phyloP scores from a whole-genome alignment of 2,797 vertebrate genomes.

The Menidia menidia region DNA sequence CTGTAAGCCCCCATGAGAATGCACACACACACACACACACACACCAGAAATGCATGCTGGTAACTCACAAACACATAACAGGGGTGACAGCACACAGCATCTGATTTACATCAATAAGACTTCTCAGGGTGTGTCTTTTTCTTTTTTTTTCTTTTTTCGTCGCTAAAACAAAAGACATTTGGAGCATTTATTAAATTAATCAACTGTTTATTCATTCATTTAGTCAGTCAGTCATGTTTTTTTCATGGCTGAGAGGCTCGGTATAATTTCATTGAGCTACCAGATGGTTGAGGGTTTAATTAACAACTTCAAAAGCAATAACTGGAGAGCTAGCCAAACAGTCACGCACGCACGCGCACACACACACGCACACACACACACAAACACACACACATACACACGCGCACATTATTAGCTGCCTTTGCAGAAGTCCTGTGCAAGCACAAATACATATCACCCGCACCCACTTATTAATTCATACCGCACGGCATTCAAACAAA shows the following conservation, averaged over 20 bases:
- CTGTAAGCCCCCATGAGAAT: conserved; percentile 37
- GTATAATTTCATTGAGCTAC: conserved; percentile 78
- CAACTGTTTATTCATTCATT: conserved; percentile 77
- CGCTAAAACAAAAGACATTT: conserved; percentile 69
- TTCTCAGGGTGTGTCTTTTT: conserved; percentile 37
- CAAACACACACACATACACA: neutral
- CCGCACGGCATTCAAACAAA: conserved; percentile 40
- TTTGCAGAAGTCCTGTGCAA: conserved; percentile 49
- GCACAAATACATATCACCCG: conserved; percentile 51
- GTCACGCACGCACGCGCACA: conserved; percentile 26
- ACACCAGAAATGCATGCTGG: conserved; percentile 21
- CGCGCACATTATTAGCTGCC: conserved; percentile 37
- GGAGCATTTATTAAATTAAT: conserved; percentile 76
- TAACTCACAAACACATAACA: conserved; percentile 26
- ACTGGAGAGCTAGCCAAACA: conserved; percentile 71
- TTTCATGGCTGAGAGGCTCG: conserved; percentile 74
- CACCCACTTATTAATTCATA: conserved; percentile 48
- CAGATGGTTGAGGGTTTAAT: conserved; percentile 84
- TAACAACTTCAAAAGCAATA: conserved; percentile 82
- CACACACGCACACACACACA: conserved; percentile 50
- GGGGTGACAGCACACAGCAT: conserved; percentile 45
- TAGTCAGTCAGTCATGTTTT: conserved; percentile 65
- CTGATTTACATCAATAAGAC: conserved; percentile 69
- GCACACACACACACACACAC: conserved; percentile 27
- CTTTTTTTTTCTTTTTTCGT: conserved; percentile 50